Conservation (phyloP, 2,113 vertebrate genomes). For the Rana temporaria region DNA sequence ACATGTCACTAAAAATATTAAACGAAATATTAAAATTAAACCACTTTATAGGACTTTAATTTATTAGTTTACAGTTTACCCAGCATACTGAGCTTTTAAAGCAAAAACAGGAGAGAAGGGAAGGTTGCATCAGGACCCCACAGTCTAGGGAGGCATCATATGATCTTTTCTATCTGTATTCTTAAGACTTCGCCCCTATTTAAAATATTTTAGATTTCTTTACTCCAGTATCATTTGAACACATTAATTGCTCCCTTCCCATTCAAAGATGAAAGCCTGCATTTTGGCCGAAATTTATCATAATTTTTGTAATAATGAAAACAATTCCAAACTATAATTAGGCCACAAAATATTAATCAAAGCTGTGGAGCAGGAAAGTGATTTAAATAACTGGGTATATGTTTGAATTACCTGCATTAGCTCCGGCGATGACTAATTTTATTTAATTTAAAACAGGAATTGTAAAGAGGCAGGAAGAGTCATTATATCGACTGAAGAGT, state of each 20-base stretch:
- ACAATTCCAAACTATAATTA: conserved; percentile 33
- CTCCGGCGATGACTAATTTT: conserved; percentile 25
- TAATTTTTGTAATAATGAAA: conserved; percentile 27
- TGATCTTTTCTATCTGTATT: neutral
- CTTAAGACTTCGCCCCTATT: neutral
- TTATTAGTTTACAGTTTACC: no score
- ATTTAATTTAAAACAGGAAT: conserved; percentile 42
- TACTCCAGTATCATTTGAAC: conserved; percentile 32
- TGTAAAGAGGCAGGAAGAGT: conserved; percentile 18
- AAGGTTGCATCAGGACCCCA: no score
- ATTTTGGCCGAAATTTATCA: conserved; percentile 24
- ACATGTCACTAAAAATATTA: no score
- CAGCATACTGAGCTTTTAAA: no score
- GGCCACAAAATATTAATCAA: conserved; percentile 44
- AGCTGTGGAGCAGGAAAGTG: conserved; percentile 11
- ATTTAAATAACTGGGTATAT: conserved; percentile 27
- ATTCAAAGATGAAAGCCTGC: conserved; percentile 32
- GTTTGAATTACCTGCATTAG: conserved; percentile 44
- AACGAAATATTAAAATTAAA: no score
- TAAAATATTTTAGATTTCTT: conserved; percentile 32
- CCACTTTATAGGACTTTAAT: no score
- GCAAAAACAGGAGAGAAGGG: no score
- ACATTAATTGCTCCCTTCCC: neutral
- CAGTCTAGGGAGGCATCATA: no score
- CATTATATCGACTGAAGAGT: conserved; percentile 36